Evolutionary conservation across 2,797 vertebrate species (phyloP).

Genomic region (Cryptoprocta ferox): DNA sequence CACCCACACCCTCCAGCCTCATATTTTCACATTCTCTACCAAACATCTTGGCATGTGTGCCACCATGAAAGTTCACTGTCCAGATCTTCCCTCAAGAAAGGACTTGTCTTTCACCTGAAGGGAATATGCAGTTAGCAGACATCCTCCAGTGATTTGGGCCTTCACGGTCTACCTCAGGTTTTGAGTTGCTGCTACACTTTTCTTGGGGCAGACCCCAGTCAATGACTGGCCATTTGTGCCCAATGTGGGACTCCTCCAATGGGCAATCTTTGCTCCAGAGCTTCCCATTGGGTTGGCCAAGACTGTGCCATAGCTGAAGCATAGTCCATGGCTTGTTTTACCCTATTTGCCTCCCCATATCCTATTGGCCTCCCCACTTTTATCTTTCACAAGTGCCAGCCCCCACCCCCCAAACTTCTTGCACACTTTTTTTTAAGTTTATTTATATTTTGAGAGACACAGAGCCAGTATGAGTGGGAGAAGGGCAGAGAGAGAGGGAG

Average conservation of each 20-base stretch:
- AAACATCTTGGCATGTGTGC: not conserved
- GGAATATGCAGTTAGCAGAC: not conserved
- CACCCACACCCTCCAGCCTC: not conserved
- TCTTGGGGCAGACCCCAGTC: not conserved
- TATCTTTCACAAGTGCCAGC: not conserved
- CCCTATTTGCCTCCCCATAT: not conserved
- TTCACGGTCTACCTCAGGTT: not conserved
- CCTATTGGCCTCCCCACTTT: not conserved
- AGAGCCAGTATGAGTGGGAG: no score
- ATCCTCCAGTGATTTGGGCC: not conserved
- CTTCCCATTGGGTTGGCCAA: not conserved
- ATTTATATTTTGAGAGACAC: no score
- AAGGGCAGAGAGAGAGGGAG: no score
- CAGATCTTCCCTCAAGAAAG: not conserved
- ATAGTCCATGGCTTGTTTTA: not conserved
- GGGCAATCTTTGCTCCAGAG: not conserved
- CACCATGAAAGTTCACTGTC: not conserved
- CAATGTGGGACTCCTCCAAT: not conserved
- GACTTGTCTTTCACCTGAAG: not conserved
- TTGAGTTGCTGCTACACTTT: not conserved
- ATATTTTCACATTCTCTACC: not conserved
- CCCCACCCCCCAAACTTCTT: not conserved
- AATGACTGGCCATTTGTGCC: not conserved
- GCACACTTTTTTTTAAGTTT: not conserved
- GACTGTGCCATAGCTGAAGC: not conserved